These are phyloP conservation scores for Augochlora pura DNA, from an alignment of 1,140 invertebrate species.

Conservation along the genomic window DNA sequence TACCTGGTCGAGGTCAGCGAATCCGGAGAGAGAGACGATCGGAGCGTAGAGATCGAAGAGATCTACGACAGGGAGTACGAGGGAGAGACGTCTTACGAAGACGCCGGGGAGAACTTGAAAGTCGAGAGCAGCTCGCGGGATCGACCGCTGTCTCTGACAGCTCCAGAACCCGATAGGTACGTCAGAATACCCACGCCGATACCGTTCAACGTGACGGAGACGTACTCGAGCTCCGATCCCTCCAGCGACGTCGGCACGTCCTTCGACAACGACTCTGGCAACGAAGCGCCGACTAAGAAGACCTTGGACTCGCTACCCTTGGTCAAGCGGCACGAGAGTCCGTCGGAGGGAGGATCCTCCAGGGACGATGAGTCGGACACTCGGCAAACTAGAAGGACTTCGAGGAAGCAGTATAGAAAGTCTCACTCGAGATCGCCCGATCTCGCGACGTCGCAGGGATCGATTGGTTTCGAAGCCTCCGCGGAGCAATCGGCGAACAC, in stretches of 20 bases:
- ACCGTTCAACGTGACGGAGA: conserved; percentile 61
- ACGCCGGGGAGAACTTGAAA: conserved; percentile 24
- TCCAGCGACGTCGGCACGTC: conserved; percentile 65
- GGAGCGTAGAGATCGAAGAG: neutral
- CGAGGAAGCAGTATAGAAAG: conserved; percentile 25
- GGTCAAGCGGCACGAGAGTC: conserved; percentile 53
- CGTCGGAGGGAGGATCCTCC: conserved; percentile 66
- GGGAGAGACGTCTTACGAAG: conserved; percentile 33
- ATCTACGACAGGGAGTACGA: neutral
- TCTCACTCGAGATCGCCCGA: conserved; percentile 28
- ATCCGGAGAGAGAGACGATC: neutral
- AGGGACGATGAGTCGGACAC: conserved; percentile 59
- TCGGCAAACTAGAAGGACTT: neutral
- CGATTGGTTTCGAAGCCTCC: neutral
- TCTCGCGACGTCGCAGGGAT: neutral
- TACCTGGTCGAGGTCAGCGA: conserved; percentile 36
- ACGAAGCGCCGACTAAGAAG: conserved; percentile 63
- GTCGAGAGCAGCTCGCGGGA: conserved; percentile 29
- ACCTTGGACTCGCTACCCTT: conserved; percentile 55
- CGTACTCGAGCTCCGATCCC: conserved; percentile 60
- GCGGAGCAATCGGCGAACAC: neutral
- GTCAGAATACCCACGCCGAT: conserved; percentile 73
- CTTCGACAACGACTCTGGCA: conserved; percentile 71
- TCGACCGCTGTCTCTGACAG: conserved; percentile 28
- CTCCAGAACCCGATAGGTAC: conserved; percentile 59